Base-by-base conservation (phyloP, 2,888 invertebrate species). In the Orchesella flavescens region DNA sequence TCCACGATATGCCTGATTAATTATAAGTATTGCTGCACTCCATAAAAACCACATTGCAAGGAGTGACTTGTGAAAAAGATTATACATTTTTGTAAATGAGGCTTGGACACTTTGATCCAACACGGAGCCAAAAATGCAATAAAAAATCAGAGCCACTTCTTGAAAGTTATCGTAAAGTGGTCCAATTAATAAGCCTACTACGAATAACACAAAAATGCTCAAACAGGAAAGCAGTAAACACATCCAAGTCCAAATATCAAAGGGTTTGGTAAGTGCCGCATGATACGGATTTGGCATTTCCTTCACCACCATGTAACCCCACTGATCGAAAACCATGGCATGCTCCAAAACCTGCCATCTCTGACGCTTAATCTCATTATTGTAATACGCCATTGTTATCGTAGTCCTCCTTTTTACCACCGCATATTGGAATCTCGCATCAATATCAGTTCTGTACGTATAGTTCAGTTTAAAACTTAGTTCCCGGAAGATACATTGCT, bases 261-360 rank as follows among this genome's bases (percentile, higher is more conserved):
- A 81, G 0, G 81, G 81, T 7, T 69, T 57, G 0, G 57, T 23
- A 19, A 81, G 23, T n/a, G 61, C 81, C 1, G 49, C 23, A 13
- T 74, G 23, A 24, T 74, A 69, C 2, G 2, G 49, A 1, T 46
- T 69, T 15, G 4, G 5, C 12, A 17, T 68, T 2, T 81, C 24
- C 4, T 69, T 68, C 0, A 21, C 68, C 3, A 81, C 69, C 0
- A 81, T 4, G 34, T 74, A 81, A 0, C 59, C 81, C 81, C 81
- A 81, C 21, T 61, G 49, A 24, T 81, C 81, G 34, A 75, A 74
- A 1, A 74, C 69, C 23, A 81, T 61, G 2, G 66, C 81, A 9
- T 66, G 57, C 34, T 74, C 74, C 3, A 74, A 68, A 19, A 69
- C 59, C 34, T 68, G 46, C n/a, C 74, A 12, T 34, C 53, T 17